Conservation (phyloP, 2,113 vertebrate genomes). For the Tenebrosternarchus preto region DNA sequence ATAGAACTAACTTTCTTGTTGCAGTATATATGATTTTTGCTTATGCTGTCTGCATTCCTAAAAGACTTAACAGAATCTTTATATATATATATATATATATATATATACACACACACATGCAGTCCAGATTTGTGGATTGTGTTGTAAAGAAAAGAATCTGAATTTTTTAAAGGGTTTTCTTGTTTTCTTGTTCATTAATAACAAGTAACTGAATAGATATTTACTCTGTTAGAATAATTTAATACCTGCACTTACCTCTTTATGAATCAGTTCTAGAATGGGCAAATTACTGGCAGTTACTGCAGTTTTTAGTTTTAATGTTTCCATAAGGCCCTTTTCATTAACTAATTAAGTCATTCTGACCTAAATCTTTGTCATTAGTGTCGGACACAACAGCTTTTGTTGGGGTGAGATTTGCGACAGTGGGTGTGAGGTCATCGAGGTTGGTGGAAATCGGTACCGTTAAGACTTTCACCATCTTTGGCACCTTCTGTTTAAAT, state of each 20-base stretch:
- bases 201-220: too few species aligned
- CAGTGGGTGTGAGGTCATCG: not conserved
- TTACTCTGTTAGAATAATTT: too few species aligned
- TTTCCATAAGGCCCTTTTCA: not conserved
- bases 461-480: not conserved
- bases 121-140: not conserved
- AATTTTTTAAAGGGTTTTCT: not conserved
- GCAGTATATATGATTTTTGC: conserved; percentile 15
- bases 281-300: not conserved
- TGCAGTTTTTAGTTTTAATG: not conserved
- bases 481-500: not conserved
- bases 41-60: conserved; percentile 2
- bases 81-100: not conserved
- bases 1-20: conserved; percentile 28
- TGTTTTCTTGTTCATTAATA: not conserved
- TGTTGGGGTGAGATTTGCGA: not conserved
- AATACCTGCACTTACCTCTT: not conserved
- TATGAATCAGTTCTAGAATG: not conserved
- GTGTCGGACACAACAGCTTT: not conserved
- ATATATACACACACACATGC: not conserved
- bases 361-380: not conserved
- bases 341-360: not conserved
- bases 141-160: not conserved
- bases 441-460: not conserved
- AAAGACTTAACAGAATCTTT: not conserved